These are phyloP conservation scores for Rhizomys pruinosus DNA, from an alignment of 2,113 vertebrate species.

Conservation along the genomic window DNA sequence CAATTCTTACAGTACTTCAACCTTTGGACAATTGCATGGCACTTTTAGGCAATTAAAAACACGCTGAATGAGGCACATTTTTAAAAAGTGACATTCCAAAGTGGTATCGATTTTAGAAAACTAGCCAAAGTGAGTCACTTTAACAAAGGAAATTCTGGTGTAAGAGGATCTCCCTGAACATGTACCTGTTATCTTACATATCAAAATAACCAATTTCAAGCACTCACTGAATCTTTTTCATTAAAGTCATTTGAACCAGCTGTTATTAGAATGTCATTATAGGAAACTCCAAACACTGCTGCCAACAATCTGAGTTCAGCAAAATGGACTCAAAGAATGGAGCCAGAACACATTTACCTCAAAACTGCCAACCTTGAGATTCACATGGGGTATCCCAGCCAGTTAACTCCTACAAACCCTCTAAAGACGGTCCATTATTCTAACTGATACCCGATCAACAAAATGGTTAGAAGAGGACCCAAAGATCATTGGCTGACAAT, in stretches of 20 bases:
- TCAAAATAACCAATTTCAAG: slow-evolving; percentile 73
- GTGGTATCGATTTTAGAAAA: slow-evolving; percentile 71
- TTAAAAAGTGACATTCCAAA: slow-evolving; percentile 68
- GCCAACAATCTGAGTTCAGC: slow-evolving; percentile 58
- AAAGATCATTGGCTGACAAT: background rate
- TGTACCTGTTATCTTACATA: slow-evolving; percentile 30
- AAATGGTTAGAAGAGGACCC: background rate
- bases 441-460: slow-evolving; percentile 30
- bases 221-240: slow-evolving; percentile 70
- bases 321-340: slow-evolving; percentile 53
- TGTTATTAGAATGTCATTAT: slow-evolving; percentile 68
- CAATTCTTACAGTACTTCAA: background rate
- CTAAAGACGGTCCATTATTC: slow-evolving; percentile 23
- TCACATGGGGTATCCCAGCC: background rate
- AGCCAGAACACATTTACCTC: slow-evolving; percentile 1
- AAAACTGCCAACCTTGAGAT: slow-evolving; percentile 41
- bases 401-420: slow-evolving; percentile 10
- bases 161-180: slow-evolving; percentile 67
- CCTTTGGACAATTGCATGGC: background rate
- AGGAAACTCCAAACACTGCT: slow-evolving; percentile 55
- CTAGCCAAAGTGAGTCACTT: slow-evolving; percentile 65
- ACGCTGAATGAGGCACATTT: slow-evolving; percentile 34
- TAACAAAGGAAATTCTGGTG: slow-evolving; percentile 63
- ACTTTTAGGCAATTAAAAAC: slow-evolving; percentile 62
- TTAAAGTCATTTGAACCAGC: slow-evolving; percentile 69